These are phyloP conservation scores for Chirona hameri DNA, from an alignment of 2,888 invertebrate species.

Conservation along the genomic window DNA sequence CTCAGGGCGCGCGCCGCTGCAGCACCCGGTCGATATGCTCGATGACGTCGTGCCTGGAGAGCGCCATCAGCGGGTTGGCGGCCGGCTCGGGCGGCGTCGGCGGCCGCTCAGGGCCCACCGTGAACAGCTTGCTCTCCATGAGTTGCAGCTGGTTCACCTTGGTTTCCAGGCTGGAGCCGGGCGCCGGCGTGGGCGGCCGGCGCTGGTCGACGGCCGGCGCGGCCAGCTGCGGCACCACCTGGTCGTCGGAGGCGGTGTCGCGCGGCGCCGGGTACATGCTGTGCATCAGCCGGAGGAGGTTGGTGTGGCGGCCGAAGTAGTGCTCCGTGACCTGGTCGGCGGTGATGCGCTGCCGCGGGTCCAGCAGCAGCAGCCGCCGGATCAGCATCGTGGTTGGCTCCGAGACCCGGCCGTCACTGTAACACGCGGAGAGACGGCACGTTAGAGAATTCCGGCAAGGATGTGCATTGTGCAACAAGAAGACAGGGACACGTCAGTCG, in stretches of 20 bases:
- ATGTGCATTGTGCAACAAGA: too few species aligned
- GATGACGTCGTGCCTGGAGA: not conserved
- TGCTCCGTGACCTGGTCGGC: slow-evolving; percentile 62
- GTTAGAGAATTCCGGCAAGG: too few species aligned
- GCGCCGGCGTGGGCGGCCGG: not conserved
- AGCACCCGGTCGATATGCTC: slow-evolving; percentile 3
- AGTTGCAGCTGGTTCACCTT: slow-evolving; percentile 27
- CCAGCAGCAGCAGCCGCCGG: slow-evolving; percentile 77
- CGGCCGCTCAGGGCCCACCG: not conserved
- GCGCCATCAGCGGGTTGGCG: not conserved
- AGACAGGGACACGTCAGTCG: too few species aligned
- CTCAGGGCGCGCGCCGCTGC: not conserved
- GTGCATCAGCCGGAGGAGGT: slow-evolving; percentile 5
- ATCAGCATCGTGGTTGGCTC: slow-evolving; percentile 64
- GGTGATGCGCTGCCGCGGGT: slow-evolving; percentile 63
- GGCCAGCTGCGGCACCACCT: slow-evolving; percentile 28
- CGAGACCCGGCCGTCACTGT: slow-evolving; percentile 57
- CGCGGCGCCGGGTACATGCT: slow-evolving; percentile 9
- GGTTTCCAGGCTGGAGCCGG: slow-evolving; percentile 9
- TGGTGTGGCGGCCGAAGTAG: slow-evolving; percentile 43
- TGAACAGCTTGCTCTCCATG: slow-evolving; percentile 27
- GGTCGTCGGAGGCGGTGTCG: not conserved
- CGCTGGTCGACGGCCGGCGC: not conserved
- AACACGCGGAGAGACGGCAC: too few species aligned
- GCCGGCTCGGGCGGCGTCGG: not conserved